Conservation (phyloP, 2,888 invertebrate genomes). For the Linnaemya tessellans region DNA sequence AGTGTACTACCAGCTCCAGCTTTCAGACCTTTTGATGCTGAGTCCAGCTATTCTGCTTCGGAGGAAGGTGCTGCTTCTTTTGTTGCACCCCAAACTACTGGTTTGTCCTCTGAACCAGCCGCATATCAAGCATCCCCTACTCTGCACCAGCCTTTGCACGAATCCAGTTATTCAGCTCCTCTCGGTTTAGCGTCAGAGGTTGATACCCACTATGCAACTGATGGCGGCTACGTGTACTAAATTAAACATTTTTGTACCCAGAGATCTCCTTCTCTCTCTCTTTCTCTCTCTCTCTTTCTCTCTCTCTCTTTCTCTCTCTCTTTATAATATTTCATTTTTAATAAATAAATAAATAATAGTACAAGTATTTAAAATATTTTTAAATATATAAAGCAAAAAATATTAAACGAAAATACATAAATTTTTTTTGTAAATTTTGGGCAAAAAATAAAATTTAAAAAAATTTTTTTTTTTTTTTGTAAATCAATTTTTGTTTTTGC, state of each 20-base stretch:
- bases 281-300: too few species aligned
- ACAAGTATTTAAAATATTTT: too few species aligned
- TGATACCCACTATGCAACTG: constrained; percentile 78
- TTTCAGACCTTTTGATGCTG: constrained; percentile 13
- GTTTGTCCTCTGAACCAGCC: constrained; percentile 16
- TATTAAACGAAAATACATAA: constrained; percentile 23
- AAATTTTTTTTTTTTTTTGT: too few species aligned
- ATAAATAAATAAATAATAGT: too few species aligned
- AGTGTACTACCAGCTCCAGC: constrained; percentile 35
- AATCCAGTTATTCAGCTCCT: constrained; percentile 29
- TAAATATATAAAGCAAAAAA: background rate
- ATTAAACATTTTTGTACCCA: too few species aligned
- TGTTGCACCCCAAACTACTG: background rate
- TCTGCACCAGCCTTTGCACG: constrained; percentile 7
- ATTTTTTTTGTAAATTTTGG: too few species aligned
- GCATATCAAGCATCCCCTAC: constrained; percentile 60
- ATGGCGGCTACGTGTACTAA: constrained; percentile 81
- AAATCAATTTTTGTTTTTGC: background rate
- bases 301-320: too few species aligned
- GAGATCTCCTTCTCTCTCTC: too few species aligned
- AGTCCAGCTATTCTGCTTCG: constrained; percentile 56
- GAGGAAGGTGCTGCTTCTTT: constrained; percentile 38
- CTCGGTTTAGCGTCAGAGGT: constrained; percentile 48
- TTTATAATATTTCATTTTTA: too few species aligned
- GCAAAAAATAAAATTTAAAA: too few species aligned